Evolutionary conservation across 2,113 vertebrate genomes (phyloP).

Genomic region (Mandrillus leucophaeus): DNA sequence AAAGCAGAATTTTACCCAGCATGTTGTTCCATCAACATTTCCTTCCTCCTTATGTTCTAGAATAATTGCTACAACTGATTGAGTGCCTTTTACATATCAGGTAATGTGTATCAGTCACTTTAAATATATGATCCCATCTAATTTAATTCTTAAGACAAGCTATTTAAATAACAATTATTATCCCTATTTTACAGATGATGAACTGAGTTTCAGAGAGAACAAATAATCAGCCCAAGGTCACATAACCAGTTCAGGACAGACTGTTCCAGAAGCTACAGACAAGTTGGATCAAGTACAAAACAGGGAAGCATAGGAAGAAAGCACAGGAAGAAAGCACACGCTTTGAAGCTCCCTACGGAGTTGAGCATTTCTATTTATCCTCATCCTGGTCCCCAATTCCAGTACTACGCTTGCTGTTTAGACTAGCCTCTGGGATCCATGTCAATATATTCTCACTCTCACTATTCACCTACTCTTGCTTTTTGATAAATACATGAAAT

Average conservation of each 20-base stretch:
- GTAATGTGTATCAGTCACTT: background rate
- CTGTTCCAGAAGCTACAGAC: constrained; percentile 19
- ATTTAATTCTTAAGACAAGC: constrained; percentile 54
- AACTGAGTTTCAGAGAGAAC: constrained; percentile 50
- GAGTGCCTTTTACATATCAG: background rate
- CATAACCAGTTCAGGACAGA: background rate
- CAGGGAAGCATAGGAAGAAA: background rate
- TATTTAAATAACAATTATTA: constrained; percentile 50
- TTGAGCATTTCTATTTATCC: constrained; percentile 1
- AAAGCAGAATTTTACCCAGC: background rate
- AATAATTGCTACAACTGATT: background rate
- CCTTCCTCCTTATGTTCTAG: background rate
- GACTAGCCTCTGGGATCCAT: background rate
- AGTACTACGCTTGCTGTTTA: background rate
- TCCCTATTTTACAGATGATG: constrained; percentile 49
- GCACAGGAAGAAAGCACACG: background rate
- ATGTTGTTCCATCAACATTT: background rate
- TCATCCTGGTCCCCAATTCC: background rate
- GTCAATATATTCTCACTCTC: background rate
- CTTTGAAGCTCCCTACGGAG: background rate
- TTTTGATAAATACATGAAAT: constrained; percentile 18
- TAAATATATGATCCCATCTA: constrained; percentile 35
- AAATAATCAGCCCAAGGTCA: background rate
- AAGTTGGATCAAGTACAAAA: constrained; percentile 15
- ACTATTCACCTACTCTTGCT: background rate